Evolutionary conservation across 2,888 invertebrate species (phyloP).

Genomic region (Aphidius colemani): DNA sequence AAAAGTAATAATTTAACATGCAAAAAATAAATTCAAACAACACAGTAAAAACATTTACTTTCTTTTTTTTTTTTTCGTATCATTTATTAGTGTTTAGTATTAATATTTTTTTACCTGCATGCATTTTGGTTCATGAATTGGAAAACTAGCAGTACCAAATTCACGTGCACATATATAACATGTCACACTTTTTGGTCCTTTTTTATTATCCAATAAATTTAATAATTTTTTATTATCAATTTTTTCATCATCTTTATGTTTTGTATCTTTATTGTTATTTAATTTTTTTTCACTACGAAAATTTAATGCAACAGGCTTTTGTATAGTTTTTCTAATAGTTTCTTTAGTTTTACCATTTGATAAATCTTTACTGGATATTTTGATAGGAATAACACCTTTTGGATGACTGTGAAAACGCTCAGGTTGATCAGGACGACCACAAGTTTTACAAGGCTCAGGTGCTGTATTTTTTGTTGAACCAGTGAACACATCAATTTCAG

Average conservation of each 20-base stretch:
- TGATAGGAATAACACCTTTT: conserved; percentile 32
- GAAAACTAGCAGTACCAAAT: conserved; percentile 69
- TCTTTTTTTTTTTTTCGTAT: conserved; percentile 4
- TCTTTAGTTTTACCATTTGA: conserved; percentile 39
- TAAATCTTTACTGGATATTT: conserved; percentile 32
- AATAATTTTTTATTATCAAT: conserved; percentile 3
- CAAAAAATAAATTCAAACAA: no score
- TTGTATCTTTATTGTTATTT: conserved; percentile 23
- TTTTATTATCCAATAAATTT: conserved; percentile 24
- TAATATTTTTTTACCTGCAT: conserved; percentile 59
- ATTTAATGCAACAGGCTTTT: conserved; percentile 63
- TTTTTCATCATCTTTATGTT: conserved; percentile 27
- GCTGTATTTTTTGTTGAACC: conserved; percentile 36
- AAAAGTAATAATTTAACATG: no score
- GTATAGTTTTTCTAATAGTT: conserved; percentile 60
- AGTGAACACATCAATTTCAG: conserved; percentile 46
- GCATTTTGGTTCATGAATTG: conserved; percentile 72
- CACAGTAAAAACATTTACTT: background rate
- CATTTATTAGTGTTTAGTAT: background rate
- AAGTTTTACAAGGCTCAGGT: conserved; percentile 68
- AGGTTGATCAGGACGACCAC: conserved; percentile 71
- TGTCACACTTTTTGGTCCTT: conserved; percentile 56
- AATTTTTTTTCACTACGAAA: conserved; percentile 49
- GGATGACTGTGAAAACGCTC: conserved; percentile 70
- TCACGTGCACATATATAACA: conserved; percentile 72